Conservation (phyloP, 1,140 invertebrate species). For the Coenobita brevimanus region DNA sequence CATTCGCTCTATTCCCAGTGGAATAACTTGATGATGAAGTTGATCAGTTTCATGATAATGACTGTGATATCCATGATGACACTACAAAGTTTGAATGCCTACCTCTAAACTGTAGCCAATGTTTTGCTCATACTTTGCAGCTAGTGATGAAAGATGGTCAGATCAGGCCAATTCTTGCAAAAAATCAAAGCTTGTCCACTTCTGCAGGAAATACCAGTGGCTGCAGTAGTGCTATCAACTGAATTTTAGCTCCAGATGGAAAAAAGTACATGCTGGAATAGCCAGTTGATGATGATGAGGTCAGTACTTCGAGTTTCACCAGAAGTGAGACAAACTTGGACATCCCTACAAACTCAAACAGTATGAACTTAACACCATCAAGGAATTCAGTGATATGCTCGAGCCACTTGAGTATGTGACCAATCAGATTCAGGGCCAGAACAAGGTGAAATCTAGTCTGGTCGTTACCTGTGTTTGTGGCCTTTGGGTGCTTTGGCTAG, state of each 20-base stretch:
- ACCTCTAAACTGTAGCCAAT: not conserved
- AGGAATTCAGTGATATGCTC: conserved; percentile 14
- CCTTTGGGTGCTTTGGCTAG: conserved; percentile 10
- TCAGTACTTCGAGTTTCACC: not conserved
- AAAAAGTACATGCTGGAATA: too few relatives aligned
- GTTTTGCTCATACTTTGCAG: not conserved
- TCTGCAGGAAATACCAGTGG: not conserved
- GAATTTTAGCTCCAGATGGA: not conserved
- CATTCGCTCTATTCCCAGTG: not conserved
- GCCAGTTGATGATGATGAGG: conserved; percentile 1
- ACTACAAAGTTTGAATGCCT: not conserved
- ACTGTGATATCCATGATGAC: not conserved
- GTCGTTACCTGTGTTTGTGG: not conserved
- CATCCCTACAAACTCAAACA: not conserved
- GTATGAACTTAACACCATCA: not conserved
- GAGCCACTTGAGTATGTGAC: conserved; percentile 24
- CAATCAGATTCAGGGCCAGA: conserved; percentile 12
- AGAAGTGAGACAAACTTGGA: not conserved
- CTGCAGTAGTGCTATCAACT: not conserved
- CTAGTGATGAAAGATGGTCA: conserved; percentile 16
- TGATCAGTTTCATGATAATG: not conserved
- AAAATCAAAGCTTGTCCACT: conserved; percentile 9
- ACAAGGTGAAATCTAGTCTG: conserved; percentile 4
- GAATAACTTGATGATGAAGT: not conserved
- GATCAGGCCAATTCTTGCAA: not conserved